These are phyloP conservation scores for Euwallacea fornicatus DNA, from an alignment of 1,140 invertebrate genomes.

Conservation along the genomic window DNA sequence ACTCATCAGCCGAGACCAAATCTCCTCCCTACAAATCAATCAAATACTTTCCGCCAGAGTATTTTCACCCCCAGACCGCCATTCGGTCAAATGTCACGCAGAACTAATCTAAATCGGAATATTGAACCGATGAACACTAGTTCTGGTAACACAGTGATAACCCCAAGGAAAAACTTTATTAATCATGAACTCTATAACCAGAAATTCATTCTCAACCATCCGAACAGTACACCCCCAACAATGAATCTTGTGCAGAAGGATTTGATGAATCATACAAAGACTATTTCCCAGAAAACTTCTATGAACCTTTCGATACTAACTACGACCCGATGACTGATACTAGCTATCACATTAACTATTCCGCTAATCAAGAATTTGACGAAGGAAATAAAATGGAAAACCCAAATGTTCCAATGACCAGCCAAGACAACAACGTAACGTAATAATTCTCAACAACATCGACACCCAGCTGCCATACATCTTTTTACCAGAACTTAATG, in stretches of 20 bases:
- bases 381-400: no score
- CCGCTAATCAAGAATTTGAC: no score
- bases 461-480: background rate
- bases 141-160: slow-evolving; percentile 10
- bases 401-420: background rate
- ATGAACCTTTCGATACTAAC: no score
- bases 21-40: no score
- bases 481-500: slow-evolving; percentile 17
- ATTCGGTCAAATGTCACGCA: slow-evolving; percentile 3
- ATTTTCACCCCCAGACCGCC: no score
- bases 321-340: no score
- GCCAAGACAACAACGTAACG: background rate
- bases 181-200: slow-evolving; percentile 21
- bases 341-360: no score
- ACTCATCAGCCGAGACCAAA: no score
- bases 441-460: slow-evolving; percentile 14
- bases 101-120: slow-evolving; percentile 3
- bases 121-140: slow-evolving; percentile 18
- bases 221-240: no score
- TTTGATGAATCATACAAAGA: background rate
- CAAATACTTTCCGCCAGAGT: no score
- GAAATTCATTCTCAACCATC: background rate
- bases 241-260: no score
- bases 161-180: slow-evolving; percentile 4
- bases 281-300: no score